A percentile compares a stretch with the other conserved stretches of the same genome.
These are phyloP conservation scores for Metalampra italica DNA, from an alignment of 2,888 invertebrate genomes.

Conservation along the genomic window DNA sequence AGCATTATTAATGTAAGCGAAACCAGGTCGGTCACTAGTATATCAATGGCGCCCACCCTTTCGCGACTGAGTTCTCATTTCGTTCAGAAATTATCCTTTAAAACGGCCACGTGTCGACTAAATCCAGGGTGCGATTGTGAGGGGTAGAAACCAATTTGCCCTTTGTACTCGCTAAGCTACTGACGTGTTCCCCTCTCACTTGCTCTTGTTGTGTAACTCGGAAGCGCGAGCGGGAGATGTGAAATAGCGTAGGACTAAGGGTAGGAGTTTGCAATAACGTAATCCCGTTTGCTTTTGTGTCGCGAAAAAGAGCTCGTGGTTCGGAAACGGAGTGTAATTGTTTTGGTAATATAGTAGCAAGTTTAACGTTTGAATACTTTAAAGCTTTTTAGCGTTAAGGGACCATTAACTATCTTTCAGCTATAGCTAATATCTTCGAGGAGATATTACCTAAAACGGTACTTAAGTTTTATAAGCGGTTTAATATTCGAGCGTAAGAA, in stretches of 20 bases:
- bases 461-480: too few relatives aligned
- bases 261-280: slow-evolving; percentile 40
- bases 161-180: slow-evolving; percentile 48
- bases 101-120: slow-evolving; percentile 61
- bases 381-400: too few relatives aligned
- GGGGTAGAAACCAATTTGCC: slow-evolving; percentile 64
- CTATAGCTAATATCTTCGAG: too few relatives aligned
- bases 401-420: too few relatives aligned
- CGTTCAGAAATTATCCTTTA: slow-evolving; percentile 43
- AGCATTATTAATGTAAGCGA: too few relatives aligned
- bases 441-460: too few relatives aligned
- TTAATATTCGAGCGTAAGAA: too few relatives aligned
- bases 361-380: too few relatives aligned
- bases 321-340: not conserved
- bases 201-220: slow-evolving; percentile 19
- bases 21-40: too few relatives aligned
- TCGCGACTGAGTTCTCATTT: slow-evolving; percentile 17
- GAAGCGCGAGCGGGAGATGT: slow-evolving; percentile 29
- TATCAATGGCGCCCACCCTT: not conserved
- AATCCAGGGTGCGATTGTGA: slow-evolving; percentile 49
- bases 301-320: slow-evolving; percentile 8
- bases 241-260: slow-evolving; percentile 16
- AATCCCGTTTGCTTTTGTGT: slow-evolving; percentile 23
- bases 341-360: not conserved
- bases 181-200: slow-evolving; percentile 28